Conservation (phyloP, 2,888 invertebrate species). For the Trissolcus japonicus region DNA sequence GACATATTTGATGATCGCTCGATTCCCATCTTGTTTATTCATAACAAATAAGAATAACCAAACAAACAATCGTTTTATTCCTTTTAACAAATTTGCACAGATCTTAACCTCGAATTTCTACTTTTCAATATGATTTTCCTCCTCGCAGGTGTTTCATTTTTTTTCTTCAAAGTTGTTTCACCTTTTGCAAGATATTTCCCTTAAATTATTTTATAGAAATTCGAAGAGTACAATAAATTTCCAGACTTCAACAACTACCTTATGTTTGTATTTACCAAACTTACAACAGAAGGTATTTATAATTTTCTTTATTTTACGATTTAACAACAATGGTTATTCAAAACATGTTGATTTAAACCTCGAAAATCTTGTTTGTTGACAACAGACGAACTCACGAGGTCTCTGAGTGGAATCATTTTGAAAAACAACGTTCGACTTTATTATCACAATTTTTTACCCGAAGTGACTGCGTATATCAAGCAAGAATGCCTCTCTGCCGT, state of each 20-base stretch:
- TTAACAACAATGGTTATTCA: background rate
- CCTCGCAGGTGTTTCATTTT: too few relatives aligned
- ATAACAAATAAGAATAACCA: too few relatives aligned
- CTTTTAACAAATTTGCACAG: too few relatives aligned
- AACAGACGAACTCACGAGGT: slow-evolving; percentile 95
- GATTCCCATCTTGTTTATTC: too few relatives aligned
- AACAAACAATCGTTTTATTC: too few relatives aligned
- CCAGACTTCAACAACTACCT: slow-evolving; percentile 99
- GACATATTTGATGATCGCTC: too few relatives aligned
- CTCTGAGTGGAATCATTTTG: slow-evolving; percentile 96
- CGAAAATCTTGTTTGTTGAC: slow-evolving; percentile 6
- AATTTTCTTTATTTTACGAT: background rate
- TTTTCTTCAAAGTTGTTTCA: too few relatives aligned
- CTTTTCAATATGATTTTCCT: too few relatives aligned
- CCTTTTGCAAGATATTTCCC: background rate
- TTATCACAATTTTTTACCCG: slow-evolving; percentile 91
- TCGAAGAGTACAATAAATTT: slow-evolving; percentile 97
- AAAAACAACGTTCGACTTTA: slow-evolving; percentile 98
- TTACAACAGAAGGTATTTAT: slow-evolving; percentile 86
- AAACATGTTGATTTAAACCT: background rate
- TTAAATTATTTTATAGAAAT: slow-evolving; percentile 84
- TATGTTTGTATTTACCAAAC: slow-evolving; percentile 97
- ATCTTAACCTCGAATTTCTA: too few relatives aligned
- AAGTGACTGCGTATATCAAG: slow-evolving; percentile 96
- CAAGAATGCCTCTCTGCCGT: slow-evolving; percentile 96